A percentile compares a stretch with the other conserved stretches of the same genome.
Conservation (phyloP, 2,888 invertebrate species). For the Dexiosoma caninum region DNA sequence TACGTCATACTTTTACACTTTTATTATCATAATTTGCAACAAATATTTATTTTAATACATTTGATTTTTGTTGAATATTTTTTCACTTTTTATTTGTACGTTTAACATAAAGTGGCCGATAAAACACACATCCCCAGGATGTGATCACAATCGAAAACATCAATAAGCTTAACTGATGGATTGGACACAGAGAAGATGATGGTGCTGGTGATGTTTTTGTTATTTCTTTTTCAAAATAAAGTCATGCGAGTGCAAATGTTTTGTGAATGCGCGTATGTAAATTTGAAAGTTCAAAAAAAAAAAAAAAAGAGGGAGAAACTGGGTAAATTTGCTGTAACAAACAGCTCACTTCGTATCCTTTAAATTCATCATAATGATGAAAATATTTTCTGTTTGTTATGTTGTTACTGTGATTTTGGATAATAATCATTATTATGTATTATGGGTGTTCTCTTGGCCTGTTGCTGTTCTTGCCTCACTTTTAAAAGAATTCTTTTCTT, state of each 20-base stretch:
- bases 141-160: conserved; percentile 62
- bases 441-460: conserved; percentile 59
- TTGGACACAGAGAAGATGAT: conserved; percentile 48
- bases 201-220: neutral
- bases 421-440: conserved; percentile 50
- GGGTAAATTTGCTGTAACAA: conserved; percentile 10
- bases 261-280: conserved; percentile 20
- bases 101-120: conserved; percentile 55
- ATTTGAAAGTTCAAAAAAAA: neutral
- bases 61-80: neutral
- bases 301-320: neutral
- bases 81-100: conserved; percentile 37
- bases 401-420: conserved; percentile 22
- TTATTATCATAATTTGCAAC: conserved; percentile 57
- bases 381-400: conserved; percentile 23
- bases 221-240: neutral
- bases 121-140: conserved; percentile 61
- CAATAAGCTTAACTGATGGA: conserved; percentile 64
- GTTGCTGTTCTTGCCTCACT: conserved; percentile 36
- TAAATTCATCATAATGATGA: conserved; percentile 18
- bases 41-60: conserved; percentile 20
- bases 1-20: conserved; percentile 53
- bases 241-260: neutral
- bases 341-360: conserved; percentile 31
- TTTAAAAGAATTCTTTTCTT: neutral